Base-by-base conservation (phyloP, 2,888 invertebrate species). In the Eilema griseolum region DNA sequence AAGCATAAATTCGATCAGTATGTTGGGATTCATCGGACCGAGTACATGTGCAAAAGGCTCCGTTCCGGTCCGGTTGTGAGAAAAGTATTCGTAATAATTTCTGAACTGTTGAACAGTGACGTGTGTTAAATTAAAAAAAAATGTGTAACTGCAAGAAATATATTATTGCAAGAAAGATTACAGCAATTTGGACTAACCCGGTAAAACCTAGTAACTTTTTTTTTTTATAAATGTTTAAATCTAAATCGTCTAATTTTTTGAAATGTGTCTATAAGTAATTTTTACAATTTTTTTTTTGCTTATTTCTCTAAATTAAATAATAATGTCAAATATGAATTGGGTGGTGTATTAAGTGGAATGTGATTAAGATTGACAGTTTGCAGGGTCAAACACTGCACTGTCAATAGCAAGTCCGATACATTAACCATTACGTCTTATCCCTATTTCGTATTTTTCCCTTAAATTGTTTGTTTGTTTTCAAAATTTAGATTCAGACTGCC, bases 81-180 rank as follows among this genome's bases (percentile, higher is more conserved):
- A 66, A 16, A n/a, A 60, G 14, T 28, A 63, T 12, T 60, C 31
- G 31, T 33, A 46, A 31, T 71, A 46, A 31, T 66, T 68, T 65
- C 71, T 71, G 23, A 61, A 59, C 65, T 73, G 61, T 61, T 60
- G 3, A 26, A 0, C 11, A 63, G 79, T 81, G 76, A 71, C 64
- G 68, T 75, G 73, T 77, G 70, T 69, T 60, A 66, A 69, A 57
- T 60, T 73, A 68, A 5, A 79, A 76, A 85, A 68, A 79, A 75
- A 86, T 89, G 88, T 88, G 90, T 74, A 84, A 84, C 61, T 85
- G 85, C 70, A 87, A 83, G 57, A 77, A 71, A 62, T 75, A 79
- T 67, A 82, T 78, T 73, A 73, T 80, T 71, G 83, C 81, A 62
- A 86, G 79, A 62, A 82, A 83, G 72, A 84, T 83, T 46, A 82